Percentiles rank a stretch among this genome's conserved stretches.
These are phyloP conservation scores for Pharmacophagus antenor DNA, from an alignment of 2,888 invertebrate genomes.

Conservation along the genomic window DNA sequence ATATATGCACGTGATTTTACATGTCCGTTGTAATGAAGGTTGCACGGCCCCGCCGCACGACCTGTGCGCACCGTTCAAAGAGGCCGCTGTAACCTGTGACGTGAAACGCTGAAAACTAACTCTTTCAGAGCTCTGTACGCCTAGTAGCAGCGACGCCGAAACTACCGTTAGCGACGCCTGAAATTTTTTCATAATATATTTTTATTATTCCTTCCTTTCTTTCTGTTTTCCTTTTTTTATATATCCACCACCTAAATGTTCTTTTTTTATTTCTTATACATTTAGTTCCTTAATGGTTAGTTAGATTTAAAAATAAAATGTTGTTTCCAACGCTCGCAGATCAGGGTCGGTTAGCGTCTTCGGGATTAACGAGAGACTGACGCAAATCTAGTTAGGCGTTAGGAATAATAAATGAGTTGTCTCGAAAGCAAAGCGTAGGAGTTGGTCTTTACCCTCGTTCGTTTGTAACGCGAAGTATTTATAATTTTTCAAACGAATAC, in stretches of 20 bases:
- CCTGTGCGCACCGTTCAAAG: conserved; percentile 36
- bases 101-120: conserved; percentile 54
- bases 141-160: conserved; percentile 64
- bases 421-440: conserved; percentile 30
- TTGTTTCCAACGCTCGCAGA: conserved; percentile 20
- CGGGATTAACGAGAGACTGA: conserved; percentile 35
- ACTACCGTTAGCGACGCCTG: conserved; percentile 62
- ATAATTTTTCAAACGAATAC: not conserved
- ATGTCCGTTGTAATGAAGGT: not conserved
- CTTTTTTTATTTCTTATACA: too few species aligned
- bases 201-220: not conserved
- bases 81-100: conserved; percentile 40
- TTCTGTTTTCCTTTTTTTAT: not conserved
- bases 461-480: not conserved
- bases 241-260: not conserved
- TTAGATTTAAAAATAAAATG: not conserved
- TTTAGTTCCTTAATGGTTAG: too few species aligned
- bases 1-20: too few species aligned
- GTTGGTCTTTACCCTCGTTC: not conserved
- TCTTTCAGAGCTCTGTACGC: conserved; percentile 41
- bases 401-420: conserved; percentile 35
- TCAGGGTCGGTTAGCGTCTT: conserved; percentile 32
- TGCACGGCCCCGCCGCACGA: conserved; percentile 12
- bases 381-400: conserved; percentile 43
- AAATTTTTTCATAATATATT: conserved; percentile 32